These are phyloP conservation scores for Pseudopodoces humilis DNA, from an alignment of 2,113 vertebrate genomes.

Conservation along the genomic window DNA sequence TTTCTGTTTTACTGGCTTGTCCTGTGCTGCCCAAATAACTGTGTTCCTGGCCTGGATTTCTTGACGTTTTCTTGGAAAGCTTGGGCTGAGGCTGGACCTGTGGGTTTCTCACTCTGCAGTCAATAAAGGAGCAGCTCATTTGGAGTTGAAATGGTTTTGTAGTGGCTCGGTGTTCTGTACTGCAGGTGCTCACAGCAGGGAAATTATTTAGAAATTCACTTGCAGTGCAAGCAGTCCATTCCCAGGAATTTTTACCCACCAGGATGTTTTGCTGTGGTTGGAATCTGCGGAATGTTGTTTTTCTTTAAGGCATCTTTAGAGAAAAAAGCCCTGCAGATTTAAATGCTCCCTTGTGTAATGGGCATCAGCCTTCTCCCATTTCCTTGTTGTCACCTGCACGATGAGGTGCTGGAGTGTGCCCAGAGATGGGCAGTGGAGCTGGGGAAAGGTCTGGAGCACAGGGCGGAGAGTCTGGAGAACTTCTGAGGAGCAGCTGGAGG, in stretches of 20 bases:
- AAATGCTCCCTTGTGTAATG: neutral
- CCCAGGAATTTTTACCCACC: neutral
- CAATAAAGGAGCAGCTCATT: neutral
- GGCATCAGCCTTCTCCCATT: neutral
- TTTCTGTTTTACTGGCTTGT: neutral
- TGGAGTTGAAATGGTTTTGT: neutral
- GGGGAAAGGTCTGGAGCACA: neutral
- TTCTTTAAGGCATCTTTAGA: neutral
- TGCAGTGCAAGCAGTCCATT: neutral
- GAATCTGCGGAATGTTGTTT: neutral
- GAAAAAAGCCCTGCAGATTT: neutral
- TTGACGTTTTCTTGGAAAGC: neutral
- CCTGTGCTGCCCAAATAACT: neutral
- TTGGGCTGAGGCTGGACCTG: neutral
- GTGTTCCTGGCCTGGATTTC: neutral
- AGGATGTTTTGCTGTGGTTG: neutral
- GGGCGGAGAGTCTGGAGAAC: neutral
- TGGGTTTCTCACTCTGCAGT: neutral
- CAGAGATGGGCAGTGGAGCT: neutral
- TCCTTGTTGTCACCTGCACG: fast-evolving
- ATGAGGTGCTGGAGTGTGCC: neutral
- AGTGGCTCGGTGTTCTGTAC: neutral
- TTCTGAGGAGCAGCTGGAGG: neutral
- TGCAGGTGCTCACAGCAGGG: neutral
- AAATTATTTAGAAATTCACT: neutral